Evolutionary conservation across 1,140 invertebrate species (phyloP), one percentile per base, ranked within the genome.

Genomic region (Cardiocondyla obscurior): DNA sequence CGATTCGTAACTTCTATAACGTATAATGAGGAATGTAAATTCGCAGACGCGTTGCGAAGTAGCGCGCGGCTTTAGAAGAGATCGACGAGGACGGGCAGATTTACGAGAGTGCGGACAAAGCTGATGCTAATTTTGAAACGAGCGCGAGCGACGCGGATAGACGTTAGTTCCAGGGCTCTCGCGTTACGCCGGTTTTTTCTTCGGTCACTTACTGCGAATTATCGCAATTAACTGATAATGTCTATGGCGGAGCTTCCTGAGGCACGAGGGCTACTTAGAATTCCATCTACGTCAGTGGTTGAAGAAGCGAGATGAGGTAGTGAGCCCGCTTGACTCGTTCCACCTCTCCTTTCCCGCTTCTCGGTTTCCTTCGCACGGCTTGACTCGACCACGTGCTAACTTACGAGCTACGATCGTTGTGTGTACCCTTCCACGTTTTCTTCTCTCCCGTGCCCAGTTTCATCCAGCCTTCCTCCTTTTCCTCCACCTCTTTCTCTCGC

Each of bases 301-400:
- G 67, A 85, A 82, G 86, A 88, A 89, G 88, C 65, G 85, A 90
- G 83, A 89, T 73, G 84, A 82, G 88, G 82, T 87, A 83, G 87
- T 87, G 83, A 88, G 89, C 76, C 81, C 65, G 85, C 88, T 89
- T 82, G 87, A 88, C 86, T 85, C 84, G 82, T 87, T 89, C 85
- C 86, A 87, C 76, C 85, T 91, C 89, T 90, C 83, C 83, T 70
- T 88, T 90, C 85, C 87, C 58, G 86, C 86, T 88, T 90, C 90
- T 89, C 85, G 76, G 81, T 89, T 90, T 91, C 85, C 86, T 91
- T 92, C 88, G 88, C 89, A 90, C 89, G 87, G 70, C 86, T 90
- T 81, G 86, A 55, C 85, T 88, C 88, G 88, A 93, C 92, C 92
- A 93, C 92, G 93, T 93, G 93, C 91, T 93, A 93, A 94, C 92